A percentile compares a stretch with the other conserved stretches of the same genome.
phyloP scores from a whole-genome alignment of 30 jellyfish, hydroid and myxozoan species.

The Hydractinia echinata region DNA sequence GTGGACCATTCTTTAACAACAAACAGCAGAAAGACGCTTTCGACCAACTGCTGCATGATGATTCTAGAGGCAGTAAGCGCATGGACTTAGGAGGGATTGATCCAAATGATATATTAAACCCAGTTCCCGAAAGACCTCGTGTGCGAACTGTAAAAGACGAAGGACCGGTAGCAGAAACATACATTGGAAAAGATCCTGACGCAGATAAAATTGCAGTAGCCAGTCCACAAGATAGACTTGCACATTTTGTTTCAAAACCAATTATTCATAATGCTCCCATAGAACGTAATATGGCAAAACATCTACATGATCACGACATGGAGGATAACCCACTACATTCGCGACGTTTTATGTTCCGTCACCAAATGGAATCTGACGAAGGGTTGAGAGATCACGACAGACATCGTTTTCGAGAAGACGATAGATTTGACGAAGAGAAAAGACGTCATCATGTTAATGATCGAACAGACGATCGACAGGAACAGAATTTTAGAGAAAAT shows the following conservation, averaged over 20 bases:
- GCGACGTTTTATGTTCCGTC: conserved; percentile 21
- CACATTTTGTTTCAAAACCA: conserved; percentile 80
- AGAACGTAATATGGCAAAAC: background rate
- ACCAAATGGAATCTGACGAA: background rate
- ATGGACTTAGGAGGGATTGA: conserved; percentile 15
- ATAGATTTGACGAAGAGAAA: background rate
- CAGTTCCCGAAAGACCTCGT: conserved; percentile 36
- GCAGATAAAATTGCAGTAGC: conserved; percentile 44
- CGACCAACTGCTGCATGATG: background rate
- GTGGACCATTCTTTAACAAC: conserved; percentile 29
- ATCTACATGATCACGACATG: background rate
- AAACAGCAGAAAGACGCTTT: conserved; percentile 18
- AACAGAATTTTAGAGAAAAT: background rate
- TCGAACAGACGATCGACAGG: conserved; percentile 6
- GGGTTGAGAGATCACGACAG: background rate
- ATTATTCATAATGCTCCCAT: conserved; percentile 33
- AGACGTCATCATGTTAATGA: conserved; percentile 6
- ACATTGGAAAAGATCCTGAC: conserved; percentile 59
- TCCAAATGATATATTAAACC: conserved; percentile 21
- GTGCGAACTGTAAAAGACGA: conserved; percentile 23
- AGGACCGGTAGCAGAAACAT: conserved; percentile 64
- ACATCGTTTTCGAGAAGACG: conserved; percentile 9
- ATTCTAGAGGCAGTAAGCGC: background rate
- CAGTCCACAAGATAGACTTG: conserved; percentile 70
- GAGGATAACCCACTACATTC: background rate